A percentile compares a stretch with the other conserved stretches of the same genome.
These are phyloP conservation scores for Nemapogon koenigi DNA, from an alignment of 2,888 invertebrate genomes.

Conservation along the genomic window DNA sequence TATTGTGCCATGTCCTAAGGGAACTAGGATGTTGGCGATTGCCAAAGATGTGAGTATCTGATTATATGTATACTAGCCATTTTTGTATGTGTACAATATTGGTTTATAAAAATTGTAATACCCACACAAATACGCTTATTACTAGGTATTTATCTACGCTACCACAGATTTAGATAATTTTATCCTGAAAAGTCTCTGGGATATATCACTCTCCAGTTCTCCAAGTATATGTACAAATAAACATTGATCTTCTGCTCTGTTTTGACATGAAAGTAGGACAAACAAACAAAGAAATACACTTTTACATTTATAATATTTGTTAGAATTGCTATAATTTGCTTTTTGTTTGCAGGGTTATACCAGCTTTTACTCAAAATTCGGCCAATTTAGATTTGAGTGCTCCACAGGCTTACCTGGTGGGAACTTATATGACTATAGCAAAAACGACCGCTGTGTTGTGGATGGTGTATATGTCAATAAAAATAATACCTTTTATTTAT, in stretches of 20 bases:
- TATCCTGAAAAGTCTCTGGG: too few species aligned
- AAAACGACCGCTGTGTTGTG: slow-evolving; percentile 65
- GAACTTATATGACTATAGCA: slow-evolving; percentile 24
- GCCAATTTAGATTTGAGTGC: slow-evolving; percentile 61
- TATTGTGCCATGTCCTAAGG: slow-evolving; percentile 82
- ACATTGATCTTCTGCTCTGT: too few species aligned
- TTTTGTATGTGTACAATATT: neutral
- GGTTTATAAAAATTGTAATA: too few species aligned
- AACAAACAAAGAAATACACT: neutral
- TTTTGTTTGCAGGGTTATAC: slow-evolving; percentile 74
- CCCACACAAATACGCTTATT: too few species aligned
- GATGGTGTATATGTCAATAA: slow-evolving; percentile 81
- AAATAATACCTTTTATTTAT: slow-evolving; percentile 71
- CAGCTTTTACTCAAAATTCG: slow-evolving; percentile 71
- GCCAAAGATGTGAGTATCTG: slow-evolving; percentile 65
- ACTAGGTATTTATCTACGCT: too few species aligned
- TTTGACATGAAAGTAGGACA: too few species aligned
- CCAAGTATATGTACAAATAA: too few species aligned
- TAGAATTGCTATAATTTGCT: neutral
- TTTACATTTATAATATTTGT: neutral
- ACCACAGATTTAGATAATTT: too few species aligned
- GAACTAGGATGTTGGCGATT: slow-evolving; percentile 81
- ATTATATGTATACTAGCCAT: neutral
- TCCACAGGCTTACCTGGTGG: slow-evolving; percentile 79
- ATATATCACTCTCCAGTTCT: too few species aligned